Conservation (phyloP, 2,797 vertebrate species). For the Sebastes baramenuke region DNA sequence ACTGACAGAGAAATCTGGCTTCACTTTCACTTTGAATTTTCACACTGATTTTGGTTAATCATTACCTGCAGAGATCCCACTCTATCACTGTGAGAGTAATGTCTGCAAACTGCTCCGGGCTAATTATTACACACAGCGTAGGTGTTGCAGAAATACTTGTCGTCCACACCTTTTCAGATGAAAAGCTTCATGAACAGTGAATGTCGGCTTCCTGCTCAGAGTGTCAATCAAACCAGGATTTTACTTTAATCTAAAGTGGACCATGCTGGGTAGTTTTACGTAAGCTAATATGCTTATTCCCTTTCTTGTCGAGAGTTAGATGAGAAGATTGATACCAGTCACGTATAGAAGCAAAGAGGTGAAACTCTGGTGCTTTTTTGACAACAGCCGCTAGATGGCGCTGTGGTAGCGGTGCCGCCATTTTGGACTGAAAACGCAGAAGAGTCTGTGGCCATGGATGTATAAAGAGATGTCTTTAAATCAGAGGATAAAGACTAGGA, state of each 20-base stretch:
- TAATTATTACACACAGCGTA: slow-evolving; percentile 12
- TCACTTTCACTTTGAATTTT: slow-evolving; percentile 18
- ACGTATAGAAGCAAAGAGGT: too few species aligned
- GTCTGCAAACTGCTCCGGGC: background rate
- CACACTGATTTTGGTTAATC: background rate
- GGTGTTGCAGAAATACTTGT: background rate
- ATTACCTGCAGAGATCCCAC: background rate
- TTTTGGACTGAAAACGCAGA: too few species aligned
- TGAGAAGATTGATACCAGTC: too few species aligned
- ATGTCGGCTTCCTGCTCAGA: background rate
- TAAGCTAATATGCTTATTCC: too few species aligned
- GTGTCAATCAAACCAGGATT: background rate
- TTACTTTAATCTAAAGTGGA: background rate
- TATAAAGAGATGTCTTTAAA: too few species aligned
- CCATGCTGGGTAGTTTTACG: background rate
- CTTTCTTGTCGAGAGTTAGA: too few species aligned
- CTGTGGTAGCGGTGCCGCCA: too few species aligned
- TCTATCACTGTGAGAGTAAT: background rate
- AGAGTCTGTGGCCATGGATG: too few species aligned
- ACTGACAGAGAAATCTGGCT: background rate
- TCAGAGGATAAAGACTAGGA: fast-evolving
- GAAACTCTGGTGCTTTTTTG: too few species aligned
- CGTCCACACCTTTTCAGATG: background rate
- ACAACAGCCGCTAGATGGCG: too few species aligned
- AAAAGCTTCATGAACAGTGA: background rate